Evolutionary conservation across 1,140 invertebrate species (phyloP).

Genomic region (Papilio dardanus): DNA sequence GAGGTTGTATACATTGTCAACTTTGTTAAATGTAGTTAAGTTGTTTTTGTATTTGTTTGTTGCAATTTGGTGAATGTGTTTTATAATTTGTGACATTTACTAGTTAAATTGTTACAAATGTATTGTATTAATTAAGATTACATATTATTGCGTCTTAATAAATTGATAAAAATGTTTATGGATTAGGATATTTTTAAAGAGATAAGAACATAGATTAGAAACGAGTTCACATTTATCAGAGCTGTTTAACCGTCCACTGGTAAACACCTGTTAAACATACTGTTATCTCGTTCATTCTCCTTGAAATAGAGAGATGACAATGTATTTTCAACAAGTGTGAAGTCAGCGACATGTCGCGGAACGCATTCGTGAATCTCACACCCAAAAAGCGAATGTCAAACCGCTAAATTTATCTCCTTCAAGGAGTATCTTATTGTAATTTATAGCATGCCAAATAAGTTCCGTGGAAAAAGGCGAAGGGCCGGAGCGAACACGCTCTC

Average conservation of each 20-base stretch:
- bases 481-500: slow-evolving; percentile 45
- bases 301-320: not conserved
- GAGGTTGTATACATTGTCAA: not conserved
- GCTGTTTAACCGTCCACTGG: not conserved
- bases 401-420: slow-evolving; percentile 58
- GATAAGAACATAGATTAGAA: slow-evolving; percentile 21
- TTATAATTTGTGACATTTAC: too few relatives aligned
- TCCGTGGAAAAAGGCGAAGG: slow-evolving; percentile 52
- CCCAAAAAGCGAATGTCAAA: slow-evolving; percentile 57
- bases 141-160: not conserved
- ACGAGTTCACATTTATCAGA: not conserved
- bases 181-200: slow-evolving; percentile 28
- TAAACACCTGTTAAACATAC: too few relatives aligned
- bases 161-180: not conserved
- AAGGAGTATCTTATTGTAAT: slow-evolving; percentile 61
- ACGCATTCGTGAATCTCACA: slow-evolving; percentile 8
- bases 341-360: not conserved
- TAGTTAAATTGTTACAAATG: too few relatives aligned
- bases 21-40: not conserved
- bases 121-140: not conserved
- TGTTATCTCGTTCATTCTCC: too few relatives aligned
- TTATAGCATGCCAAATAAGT: slow-evolving; percentile 63
- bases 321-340: not conserved
- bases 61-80: not conserved
- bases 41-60: not conserved